A percentile compares a stretch with the other conserved stretches of the same genome.
phyloP scores from a whole-genome alignment of 2,113 vertebrate species.

The Vidua chalybeata region DNA sequence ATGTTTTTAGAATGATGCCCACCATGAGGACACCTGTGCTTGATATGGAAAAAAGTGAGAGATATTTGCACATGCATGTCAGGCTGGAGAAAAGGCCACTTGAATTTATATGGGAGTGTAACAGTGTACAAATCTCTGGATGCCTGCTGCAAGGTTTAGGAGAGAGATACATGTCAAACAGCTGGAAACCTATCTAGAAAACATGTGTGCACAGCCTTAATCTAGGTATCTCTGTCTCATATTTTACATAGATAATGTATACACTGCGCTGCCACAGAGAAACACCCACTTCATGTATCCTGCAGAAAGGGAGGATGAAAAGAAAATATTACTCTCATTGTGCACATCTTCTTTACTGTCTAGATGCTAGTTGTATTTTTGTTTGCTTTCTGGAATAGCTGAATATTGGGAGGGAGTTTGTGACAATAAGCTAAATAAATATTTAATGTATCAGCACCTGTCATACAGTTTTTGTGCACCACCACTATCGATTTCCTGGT shows the following conservation, averaged over 20 bases:
- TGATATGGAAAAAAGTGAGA: neutral
- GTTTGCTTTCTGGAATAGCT: constrained; percentile 59
- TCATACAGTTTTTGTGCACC: constrained; percentile 66
- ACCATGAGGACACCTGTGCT: neutral
- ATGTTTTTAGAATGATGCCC: neutral
- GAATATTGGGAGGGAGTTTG: constrained; percentile 31
- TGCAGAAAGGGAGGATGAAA: neutral
- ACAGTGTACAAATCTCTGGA: neutral
- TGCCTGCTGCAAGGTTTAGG: neutral
- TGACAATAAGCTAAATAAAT: constrained; percentile 76
- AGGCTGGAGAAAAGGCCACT: neutral
- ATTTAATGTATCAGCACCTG: constrained; percentile 75
- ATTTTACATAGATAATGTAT: neutral
- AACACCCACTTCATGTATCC: accelerated
- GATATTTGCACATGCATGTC: neutral
- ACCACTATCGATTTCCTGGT: constrained; percentile 71
- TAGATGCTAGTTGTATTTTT: neutral
- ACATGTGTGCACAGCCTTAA: accelerated
- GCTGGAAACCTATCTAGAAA: neutral
- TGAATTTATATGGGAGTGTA: neutral
- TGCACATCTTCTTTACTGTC: neutral
- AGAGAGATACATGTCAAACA: neutral
- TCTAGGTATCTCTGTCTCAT: neutral
- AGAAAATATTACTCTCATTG: neutral
- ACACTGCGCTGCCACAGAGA: neutral